A percentile compares a stretch with the other conserved stretches of the same genome.
These are phyloP conservation scores for Sebastes trivittatus DNA, from an alignment of 2,797 vertebrate species.

Conservation along the genomic window DNA sequence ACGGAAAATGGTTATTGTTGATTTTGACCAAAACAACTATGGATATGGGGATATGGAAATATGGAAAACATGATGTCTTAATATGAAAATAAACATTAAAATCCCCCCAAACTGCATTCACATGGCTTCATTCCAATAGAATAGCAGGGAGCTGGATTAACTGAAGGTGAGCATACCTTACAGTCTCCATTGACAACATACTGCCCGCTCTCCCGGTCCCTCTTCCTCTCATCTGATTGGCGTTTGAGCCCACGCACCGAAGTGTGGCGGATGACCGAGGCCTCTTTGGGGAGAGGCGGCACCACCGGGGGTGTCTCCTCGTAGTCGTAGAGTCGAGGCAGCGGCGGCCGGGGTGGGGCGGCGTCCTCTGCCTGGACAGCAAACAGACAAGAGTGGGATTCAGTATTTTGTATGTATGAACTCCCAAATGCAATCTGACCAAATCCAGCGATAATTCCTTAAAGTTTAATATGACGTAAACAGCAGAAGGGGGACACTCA, in stretches of 20 bases:
- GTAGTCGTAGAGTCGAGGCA: constrained; percentile 92
- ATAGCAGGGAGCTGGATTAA: not conserved
- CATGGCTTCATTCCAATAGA: not conserved
- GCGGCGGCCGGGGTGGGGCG: constrained; percentile 92
- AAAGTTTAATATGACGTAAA: no score
- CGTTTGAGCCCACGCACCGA: constrained; percentile 96
- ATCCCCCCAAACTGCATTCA: not conserved
- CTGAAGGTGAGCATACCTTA: constrained; percentile 51
- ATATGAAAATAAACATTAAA: not conserved
- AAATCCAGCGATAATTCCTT: not conserved
- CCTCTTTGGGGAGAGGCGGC: constrained; percentile 92
- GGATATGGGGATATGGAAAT: no score
- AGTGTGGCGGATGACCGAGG: constrained; percentile 92
- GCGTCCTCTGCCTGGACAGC: constrained; percentile 83
- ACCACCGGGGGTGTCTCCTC: constrained; percentile 92
- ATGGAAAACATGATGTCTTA: fast-evolving
- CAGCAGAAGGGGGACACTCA: constrained; percentile 73
- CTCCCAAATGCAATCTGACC: not conserved
- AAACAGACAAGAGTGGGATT: not conserved
- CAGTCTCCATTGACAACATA: constrained; percentile 87
- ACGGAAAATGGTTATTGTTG: not conserved
- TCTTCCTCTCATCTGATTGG: constrained; percentile 94
- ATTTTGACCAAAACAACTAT: not conserved
- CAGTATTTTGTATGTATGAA: not conserved
- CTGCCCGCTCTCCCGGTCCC: constrained; percentile 90